Base-by-base conservation (phyloP, 2,113 vertebrate genomes). In the Heterotis niloticus region DNA sequence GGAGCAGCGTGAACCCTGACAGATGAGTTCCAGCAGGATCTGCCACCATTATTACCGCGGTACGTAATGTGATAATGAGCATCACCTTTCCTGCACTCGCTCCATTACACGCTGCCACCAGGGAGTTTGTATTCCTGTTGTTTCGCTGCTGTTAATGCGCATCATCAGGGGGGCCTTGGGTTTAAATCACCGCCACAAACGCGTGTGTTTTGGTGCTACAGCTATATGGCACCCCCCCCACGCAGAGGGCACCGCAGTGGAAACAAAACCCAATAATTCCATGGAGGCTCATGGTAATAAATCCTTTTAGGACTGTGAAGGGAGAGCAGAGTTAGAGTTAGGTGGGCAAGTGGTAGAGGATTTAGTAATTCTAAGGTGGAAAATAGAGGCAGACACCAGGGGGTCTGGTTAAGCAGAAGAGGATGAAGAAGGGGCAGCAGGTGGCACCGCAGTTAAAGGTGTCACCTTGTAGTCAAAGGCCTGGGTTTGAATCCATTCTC, bases 101-200 rank as follows among this genome's bases (percentile, higher is more conserved):
- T 20, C 14, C 24, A 5, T 13, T 75, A 44, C 60, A n/a, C 34
- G 59, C 26, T 13, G 74, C 34, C 56, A 75, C 74, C n/a, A 17
- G 74, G 59, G 59, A 75, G 28, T 26, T 44, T 20, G 17, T 23
- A 23, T 60, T 56, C 57, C 57, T 59, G 14, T 18, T 18, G 73
- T 34, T 62, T 75, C 34, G 62, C 62, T 75, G n/a, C 57, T 23
- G 51, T 13, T 64, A 75, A 75, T 75, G 74, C 74, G 34, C 57
- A 14, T 13, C 5, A 66, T 5, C 5, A 44, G 11, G 10, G 11
- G 17, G 57, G 73, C 26, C 54, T 17, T 28, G 69, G 34, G 51
- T 72, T 20, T 54, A 51, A 52, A 56, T 26, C 17, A 57, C 12
- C 1, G 12, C 54, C 60, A 14, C 14, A 20, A 62, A 20, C 14